Base-by-base conservation (phyloP, 1,140 invertebrate genomes). In the Leptopilina boulardi region DNA sequence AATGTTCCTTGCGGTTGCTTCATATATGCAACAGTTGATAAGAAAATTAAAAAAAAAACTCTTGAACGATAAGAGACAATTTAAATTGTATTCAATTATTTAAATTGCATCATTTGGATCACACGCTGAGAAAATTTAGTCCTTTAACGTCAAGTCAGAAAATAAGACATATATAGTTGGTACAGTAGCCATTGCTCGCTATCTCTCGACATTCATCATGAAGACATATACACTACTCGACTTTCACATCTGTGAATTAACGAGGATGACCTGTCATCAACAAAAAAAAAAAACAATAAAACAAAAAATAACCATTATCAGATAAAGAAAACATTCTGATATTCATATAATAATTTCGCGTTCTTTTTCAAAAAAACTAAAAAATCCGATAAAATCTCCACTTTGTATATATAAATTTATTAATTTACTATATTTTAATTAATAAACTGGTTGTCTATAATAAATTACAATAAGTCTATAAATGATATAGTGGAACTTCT, bases 151-250 rank as follows among this genome's bases (percentile, higher is more conserved):
- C 82, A 85, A 76, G 79, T 74, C 81, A 85, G 84, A 82, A 82
- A 87, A 80, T 87, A 87, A 87, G 85, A 88, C 86, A 76, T 83
- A 84, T 38, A 38, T 85, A 81, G 83, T 81, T 75, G 77, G 80
- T 72, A 47, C 78, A 76, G 84, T 86, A 86, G 83, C 82, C 81
- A 77, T 82, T 78, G 82, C 84, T 83, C 74, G 78, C 77, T 87
- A 88, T 88, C 86, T 88, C 66, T 26, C 75, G 77, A 78, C 87
- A 87, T 88, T 87, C 84, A 88, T 87, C 86, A 87, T 82, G 85
- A 78, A 56, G 87, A 87, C 86, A 88, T 84, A 75, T 85, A 85
- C 83, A 85, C 80, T 83, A 81, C 84, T 77, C 78, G 77, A 80
- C 78, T 85, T 80, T 74, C 81, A 82, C 78, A 80, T 82, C 79